phyloP scores from a whole-genome alignment of 2,888 invertebrate genomes.

The Eupeodes luniger region DNA sequence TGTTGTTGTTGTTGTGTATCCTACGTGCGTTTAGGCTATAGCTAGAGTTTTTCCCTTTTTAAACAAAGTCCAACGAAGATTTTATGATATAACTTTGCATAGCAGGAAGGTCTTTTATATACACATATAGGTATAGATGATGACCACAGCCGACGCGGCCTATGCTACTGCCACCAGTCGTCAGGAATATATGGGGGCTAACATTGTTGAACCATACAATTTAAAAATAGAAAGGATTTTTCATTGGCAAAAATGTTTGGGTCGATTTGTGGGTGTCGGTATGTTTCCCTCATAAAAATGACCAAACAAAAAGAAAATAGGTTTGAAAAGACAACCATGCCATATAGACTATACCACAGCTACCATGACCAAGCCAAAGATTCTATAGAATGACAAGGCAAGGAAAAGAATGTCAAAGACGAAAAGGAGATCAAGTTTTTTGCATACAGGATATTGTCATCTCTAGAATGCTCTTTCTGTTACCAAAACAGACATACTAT shows the following conservation, averaged over 20 bases:
- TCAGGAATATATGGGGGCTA: constrained; percentile 19
- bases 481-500: not conserved
- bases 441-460: constrained; percentile 27
- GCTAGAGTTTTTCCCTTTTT: constrained; percentile 7
- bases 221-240: constrained; percentile 20
- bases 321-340: not conserved
- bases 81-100: constrained; percentile 41
- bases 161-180: not conserved
- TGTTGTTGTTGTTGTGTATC: constrained; percentile 1
- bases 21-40: constrained; percentile 8
- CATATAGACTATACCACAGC: not conserved
- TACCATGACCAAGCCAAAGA: not conserved
- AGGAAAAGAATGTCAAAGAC: constrained; percentile 16
- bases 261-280: not conserved
- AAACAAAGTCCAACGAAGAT: constrained; percentile 19
- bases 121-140: no score
- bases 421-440: constrained; percentile 26
- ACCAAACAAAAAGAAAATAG: not conserved
- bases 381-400: constrained; percentile 8
- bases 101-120: not conserved
- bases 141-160: no score
- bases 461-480: constrained; percentile 1
- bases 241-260: not conserved
- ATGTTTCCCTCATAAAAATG: not conserved
- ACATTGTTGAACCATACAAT: constrained; percentile 1